Evolutionary conservation across 2,888 invertebrate genomes (phyloP).

Genomic region (Eilema griseolum): DNA sequence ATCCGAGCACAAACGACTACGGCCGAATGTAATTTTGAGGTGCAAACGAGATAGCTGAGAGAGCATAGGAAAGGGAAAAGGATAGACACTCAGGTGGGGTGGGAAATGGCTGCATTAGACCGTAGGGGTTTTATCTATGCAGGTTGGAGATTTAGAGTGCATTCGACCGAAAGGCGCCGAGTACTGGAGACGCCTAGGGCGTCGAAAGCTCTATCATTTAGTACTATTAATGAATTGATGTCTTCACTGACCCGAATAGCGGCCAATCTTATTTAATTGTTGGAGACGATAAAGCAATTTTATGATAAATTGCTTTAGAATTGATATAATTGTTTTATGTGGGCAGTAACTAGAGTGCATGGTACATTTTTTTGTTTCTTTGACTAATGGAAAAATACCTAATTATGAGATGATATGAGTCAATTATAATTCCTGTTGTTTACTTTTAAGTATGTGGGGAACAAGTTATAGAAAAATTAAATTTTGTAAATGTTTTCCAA

Average conservation of each 20-base stretch:
- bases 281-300: conserved; percentile 72
- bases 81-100: conserved; percentile 76
- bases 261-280: conserved; percentile 77
- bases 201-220: conserved; percentile 67
- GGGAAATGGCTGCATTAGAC: conserved; percentile 73
- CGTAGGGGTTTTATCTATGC: conserved; percentile 76
- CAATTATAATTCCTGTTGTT: conserved; percentile 17
- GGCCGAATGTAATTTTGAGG: conserved; percentile 82
- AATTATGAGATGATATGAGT: conserved; percentile 33
- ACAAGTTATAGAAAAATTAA: too few relatives aligned
- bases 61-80: conserved; percentile 61
- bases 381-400: conserved; percentile 31
- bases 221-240: conserved; percentile 76
- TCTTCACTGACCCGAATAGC: conserved; percentile 76
- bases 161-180: conserved; percentile 70
- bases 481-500: not conserved
- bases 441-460: not conserved
- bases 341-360: conserved; percentile 54
- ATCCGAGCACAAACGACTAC: conserved; percentile 83
- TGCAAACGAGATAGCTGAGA: conserved; percentile 72
- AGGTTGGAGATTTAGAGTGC: conserved; percentile 77
- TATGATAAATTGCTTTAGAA: conserved; percentile 68
- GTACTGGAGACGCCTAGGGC: conserved; percentile 60
- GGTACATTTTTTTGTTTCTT: conserved; percentile 47
- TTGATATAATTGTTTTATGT: conserved; percentile 67